Evolutionary conservation across 2,113 vertebrate species (phyloP).

Genomic region (Ptyas mucosa): DNA sequence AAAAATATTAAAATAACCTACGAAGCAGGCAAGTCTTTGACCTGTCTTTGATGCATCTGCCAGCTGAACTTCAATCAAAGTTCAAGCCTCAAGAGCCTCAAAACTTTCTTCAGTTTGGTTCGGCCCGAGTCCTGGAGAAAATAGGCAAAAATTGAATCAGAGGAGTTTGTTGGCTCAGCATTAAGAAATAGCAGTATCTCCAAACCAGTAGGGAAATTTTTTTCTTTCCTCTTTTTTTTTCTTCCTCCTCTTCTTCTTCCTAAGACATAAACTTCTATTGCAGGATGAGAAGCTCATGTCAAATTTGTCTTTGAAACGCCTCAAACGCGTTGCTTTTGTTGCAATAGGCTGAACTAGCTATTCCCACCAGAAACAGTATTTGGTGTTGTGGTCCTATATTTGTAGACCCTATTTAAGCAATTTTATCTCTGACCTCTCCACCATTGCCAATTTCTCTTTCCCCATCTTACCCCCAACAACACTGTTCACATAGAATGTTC

Average conservation of each 20-base stretch:
- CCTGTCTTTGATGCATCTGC: background rate
- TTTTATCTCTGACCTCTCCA: background rate
- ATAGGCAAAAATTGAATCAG: background rate
- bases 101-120: background rate
- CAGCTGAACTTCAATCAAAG: background rate
- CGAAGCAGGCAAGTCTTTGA: background rate
- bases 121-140: background rate
- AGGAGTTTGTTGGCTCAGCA: background rate
- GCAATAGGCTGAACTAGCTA: background rate
- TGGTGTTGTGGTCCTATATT: background rate
- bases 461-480: background rate
- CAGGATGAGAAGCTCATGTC: background rate
- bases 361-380: background rate
- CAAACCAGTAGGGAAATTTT: background rate
- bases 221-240: background rate
- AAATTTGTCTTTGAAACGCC: background rate
- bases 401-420: background rate
- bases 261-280: background rate
- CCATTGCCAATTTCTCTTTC: background rate
- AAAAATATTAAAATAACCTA: background rate
- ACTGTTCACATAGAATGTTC: background rate
- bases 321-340: background rate
- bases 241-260: background rate
- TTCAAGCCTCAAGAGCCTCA: background rate
- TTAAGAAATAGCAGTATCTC: background rate